A percentile compares a stretch with the other conserved stretches of the same genome.
phyloP scores from a whole-genome alignment of 2,113 vertebrate genomes.

The Lonchura striata region DNA sequence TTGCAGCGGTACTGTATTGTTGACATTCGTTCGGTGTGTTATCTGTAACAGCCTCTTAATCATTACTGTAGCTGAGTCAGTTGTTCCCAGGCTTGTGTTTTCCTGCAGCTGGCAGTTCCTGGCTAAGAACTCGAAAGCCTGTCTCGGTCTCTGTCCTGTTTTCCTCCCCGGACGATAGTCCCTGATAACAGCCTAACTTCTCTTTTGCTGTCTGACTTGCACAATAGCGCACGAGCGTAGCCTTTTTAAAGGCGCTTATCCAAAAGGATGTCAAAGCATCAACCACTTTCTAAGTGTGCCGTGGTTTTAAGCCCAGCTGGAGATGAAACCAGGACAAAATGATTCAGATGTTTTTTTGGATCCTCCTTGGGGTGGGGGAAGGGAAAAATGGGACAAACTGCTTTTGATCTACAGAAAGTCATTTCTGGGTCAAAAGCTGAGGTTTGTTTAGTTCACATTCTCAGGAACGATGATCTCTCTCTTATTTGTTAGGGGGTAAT shows the following conservation, averaged over 20 bases:
- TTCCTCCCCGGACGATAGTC: background rate
- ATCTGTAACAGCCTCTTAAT: background rate
- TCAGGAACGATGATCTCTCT: background rate
- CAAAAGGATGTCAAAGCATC: background rate
- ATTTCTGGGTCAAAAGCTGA: background rate
- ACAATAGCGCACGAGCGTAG: background rate
- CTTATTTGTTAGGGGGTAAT: background rate
- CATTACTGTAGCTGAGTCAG: background rate
- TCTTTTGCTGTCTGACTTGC: background rate
- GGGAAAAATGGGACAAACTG: background rate
- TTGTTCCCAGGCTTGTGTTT: background rate
- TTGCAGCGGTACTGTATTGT: background rate
- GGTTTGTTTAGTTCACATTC: background rate
- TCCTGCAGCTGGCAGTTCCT: background rate
- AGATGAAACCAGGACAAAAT: background rate
- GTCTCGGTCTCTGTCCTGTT: background rate
- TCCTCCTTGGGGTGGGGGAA: background rate
- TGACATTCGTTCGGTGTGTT: background rate
- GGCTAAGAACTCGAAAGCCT: accelerated
- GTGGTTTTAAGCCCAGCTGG: background rate
- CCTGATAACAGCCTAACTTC: background rate
- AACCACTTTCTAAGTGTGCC: background rate
- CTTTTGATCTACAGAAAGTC: background rate
- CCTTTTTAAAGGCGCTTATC: background rate
- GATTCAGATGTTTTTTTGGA: background rate